Conservation (phyloP, 2,113 vertebrate genomes). For the Dicrurus megarhynchus region DNA sequence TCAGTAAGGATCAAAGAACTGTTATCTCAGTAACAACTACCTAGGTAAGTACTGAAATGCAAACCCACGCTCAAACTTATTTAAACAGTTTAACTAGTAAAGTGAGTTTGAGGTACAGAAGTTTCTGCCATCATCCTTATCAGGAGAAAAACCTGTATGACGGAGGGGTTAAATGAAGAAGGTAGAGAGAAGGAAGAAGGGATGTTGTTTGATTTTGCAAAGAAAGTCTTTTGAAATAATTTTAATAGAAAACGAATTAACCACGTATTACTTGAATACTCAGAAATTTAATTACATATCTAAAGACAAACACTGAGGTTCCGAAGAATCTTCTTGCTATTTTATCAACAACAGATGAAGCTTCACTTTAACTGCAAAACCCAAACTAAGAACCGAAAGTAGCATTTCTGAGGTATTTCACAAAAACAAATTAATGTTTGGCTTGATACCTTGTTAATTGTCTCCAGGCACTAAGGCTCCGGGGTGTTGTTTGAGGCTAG, state of each 20-base stretch:
- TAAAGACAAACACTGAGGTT: not conserved
- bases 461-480: not conserved
- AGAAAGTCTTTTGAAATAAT: not conserved
- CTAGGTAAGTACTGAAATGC: not conserved
- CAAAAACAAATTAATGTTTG: not conserved
- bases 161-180: accelerated
- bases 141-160: not conserved
- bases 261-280: not conserved
- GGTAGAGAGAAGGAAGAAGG: not conserved
- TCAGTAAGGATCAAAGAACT: not conserved
- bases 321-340: not conserved
- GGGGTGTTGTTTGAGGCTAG: not conserved
- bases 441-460: not conserved
- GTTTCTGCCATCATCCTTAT: not conserved
- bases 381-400: not conserved
- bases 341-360: not conserved
- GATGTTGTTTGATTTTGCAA: not conserved
- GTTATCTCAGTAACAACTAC: not conserved
- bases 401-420: not conserved
- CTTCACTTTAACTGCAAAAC: not conserved
- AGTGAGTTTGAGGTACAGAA: not conserved
- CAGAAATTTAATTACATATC: not conserved
- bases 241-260: not conserved
- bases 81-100: not conserved
- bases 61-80: not conserved